Conservation (phyloP, 2,113 vertebrate species). For the Chamaea fasciata region DNA sequence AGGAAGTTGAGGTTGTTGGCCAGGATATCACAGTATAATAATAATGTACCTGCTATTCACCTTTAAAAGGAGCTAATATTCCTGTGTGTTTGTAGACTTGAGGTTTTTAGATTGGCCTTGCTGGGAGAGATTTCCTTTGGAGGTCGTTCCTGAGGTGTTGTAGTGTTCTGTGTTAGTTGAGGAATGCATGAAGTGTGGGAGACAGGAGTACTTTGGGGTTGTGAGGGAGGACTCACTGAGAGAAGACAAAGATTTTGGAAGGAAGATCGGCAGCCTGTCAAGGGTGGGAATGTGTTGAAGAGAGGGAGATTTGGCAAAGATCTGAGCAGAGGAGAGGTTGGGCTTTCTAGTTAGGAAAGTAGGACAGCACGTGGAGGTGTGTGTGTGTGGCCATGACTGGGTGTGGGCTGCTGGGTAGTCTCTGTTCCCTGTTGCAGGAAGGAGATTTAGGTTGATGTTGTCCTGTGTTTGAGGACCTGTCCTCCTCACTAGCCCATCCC, state of each 20-base stretch:
- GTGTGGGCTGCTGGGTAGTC: neutral
- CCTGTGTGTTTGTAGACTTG: neutral
- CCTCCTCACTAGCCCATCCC: neutral
- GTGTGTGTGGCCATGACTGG: neutral
- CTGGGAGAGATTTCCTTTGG: neutral
- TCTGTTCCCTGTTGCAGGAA: neutral
- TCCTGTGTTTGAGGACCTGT: neutral
- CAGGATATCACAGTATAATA: neutral
- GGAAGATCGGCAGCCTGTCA: neutral
- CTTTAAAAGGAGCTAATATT: neutral
- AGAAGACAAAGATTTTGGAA: neutral
- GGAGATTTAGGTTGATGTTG: neutral
- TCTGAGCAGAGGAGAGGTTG: fast-evolving
- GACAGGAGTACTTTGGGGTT: neutral
- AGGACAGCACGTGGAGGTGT: neutral
- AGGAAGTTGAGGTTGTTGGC: neutral
- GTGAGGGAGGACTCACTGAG: neutral
- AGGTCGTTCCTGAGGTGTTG: neutral
- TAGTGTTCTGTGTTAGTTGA: neutral
- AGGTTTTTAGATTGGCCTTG: neutral
- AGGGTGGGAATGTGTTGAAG: neutral
- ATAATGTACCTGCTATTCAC: neutral
- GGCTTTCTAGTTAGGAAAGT: neutral
- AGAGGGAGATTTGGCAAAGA: neutral
- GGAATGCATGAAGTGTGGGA: neutral